phyloP scores from a whole-genome alignment of 2,113 vertebrate genomes.

The Neogale vison region DNA sequence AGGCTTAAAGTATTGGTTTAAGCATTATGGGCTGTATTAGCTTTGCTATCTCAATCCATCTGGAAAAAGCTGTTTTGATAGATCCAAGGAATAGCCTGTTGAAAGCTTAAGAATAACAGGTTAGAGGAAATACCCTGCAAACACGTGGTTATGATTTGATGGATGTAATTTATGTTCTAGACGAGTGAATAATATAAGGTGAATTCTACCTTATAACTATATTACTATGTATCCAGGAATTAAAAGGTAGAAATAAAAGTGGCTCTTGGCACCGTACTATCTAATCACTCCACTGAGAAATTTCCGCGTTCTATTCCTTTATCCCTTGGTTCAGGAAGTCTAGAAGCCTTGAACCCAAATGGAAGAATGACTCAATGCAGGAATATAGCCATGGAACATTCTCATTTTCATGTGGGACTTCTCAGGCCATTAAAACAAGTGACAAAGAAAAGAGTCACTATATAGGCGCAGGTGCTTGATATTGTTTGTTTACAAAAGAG shows the following conservation, averaged over 20 bases:
- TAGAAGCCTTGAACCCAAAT: background rate
- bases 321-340: background rate
- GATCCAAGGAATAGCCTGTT: background rate
- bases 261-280: background rate
- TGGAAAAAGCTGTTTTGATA: background rate
- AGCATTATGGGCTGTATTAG: background rate
- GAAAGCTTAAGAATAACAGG: background rate
- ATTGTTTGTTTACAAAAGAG: background rate
- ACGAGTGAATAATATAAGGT: background rate
- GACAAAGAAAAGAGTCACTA: background rate
- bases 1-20: background rate
- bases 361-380: background rate
- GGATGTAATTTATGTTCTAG: background rate
- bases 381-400: background rate
- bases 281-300: background rate
- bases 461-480: background rate
- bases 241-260: background rate
- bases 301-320: background rate
- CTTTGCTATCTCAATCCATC: background rate
- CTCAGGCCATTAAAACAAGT: background rate
- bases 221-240: background rate
- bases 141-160: background rate
- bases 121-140: background rate
- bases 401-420: background rate
- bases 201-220: background rate